Evolutionary conservation across 2,888 invertebrate genomes (phyloP), one percentile per base, ranked within the genome.

Genomic region (Dorcus hopei): DNA sequence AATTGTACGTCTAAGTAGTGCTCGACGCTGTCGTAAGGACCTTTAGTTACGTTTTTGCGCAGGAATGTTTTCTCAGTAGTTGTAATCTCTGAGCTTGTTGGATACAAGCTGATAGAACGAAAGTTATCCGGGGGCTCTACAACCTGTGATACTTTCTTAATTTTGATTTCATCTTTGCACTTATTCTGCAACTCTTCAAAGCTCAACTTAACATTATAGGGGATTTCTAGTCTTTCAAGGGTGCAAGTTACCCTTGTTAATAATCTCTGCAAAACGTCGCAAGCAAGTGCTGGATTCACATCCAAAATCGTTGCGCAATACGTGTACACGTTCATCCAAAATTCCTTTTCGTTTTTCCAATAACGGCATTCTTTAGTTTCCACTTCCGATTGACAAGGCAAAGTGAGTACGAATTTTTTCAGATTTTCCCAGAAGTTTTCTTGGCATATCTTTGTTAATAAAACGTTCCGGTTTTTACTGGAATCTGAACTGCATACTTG

Each of bases 1-100:
- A 91, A 91, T 66, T 93, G 93, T n/a, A 87, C 80, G 67, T 90
- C 89, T 16, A 95, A 78, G 72, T 95, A 95, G 68, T 91, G 86
- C 45, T 87, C 82, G 1, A 87, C 80, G 69, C 81, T 81, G 1
- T 79, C 70, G 72, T 89, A 93, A 0, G 81, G 79, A 11, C 89
- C 90, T 47, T 82, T 75, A 0, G 83, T 74, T 54, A 86, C 82
- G 69, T 87, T 88, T 0, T 83, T 81, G 11, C 83, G 77, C 19
- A 86, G 66, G 70, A 82, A 84, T 0, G 80, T 75, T 6, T 68
- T 61, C n/a, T 68, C 62, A 2, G 65, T 54, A 14, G 63, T 65
- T 1, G 72, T 65, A 16, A 81, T 66, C 38, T 82, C 81, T 9
- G 75, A 73, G 0, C 79, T 67, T 0, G 77, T 79, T 0, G 88